These are phyloP conservation scores for Conus betulinus DNA, from an alignment of 1,140 invertebrate species.

Conservation along the genomic window DNA sequence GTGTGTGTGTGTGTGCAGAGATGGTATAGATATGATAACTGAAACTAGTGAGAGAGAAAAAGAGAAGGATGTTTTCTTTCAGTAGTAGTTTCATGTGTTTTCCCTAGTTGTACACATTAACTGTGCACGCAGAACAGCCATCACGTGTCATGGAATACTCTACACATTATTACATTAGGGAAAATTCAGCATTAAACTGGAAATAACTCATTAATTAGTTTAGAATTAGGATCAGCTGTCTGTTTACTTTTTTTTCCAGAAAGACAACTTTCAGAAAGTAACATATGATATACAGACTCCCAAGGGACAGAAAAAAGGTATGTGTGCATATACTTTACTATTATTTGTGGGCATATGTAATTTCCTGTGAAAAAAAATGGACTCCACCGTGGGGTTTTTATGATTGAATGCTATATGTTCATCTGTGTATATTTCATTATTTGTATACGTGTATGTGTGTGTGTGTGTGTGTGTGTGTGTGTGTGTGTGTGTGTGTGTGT, in stretches of 20 bases:
- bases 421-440: background rate
- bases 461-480: background rate
- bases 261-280: conserved; percentile 12
- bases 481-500: background rate
- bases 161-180: no score
- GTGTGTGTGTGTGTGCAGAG: no score
- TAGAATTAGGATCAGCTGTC: no score
- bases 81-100: no score
- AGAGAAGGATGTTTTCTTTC: no score
- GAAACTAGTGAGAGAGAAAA: no score
- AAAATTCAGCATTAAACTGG: no score
- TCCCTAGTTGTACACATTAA: no score
- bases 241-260: conserved; percentile 3
- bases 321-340: background rate
- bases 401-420: background rate
- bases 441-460: background rate
- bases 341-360: background rate
- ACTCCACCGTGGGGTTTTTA: background rate
- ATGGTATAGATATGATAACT: no score
- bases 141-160: no score
- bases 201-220: no score
- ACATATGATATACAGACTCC: background rate
- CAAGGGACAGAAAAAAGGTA: conserved; percentile 25
- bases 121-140: no score
- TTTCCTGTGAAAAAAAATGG: background rate